Percentiles rank a stretch among this genome's conserved stretches.
Evolutionary conservation across 1,140 invertebrate species (phyloP).

Genomic region (Rhizoglyphus robini): DNA sequence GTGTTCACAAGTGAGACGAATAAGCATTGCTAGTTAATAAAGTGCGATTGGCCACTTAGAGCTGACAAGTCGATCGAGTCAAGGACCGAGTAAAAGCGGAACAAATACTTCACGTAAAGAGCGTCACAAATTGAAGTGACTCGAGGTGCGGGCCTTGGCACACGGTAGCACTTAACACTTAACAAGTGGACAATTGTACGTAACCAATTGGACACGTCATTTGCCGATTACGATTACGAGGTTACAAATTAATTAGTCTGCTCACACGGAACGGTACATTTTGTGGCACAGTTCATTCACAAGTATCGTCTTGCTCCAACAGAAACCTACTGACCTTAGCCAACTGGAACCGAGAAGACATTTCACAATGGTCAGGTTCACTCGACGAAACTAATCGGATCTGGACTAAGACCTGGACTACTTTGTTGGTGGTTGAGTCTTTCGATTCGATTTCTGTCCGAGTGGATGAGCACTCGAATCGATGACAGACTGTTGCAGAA

Average conservation of each 20-base stretch:
- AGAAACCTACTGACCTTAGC: too few relatives aligned
- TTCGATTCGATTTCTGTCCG: too few relatives aligned
- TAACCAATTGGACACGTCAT: slow-evolving; percentile 8
- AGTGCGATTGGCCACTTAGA: slow-evolving; percentile 10
- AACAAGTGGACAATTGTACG: neutral
- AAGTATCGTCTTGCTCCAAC: too few relatives aligned
- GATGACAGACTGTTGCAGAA: too few relatives aligned
- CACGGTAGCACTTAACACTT: slow-evolving; percentile 3
- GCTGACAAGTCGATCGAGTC: too few relatives aligned
- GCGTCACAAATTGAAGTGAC: neutral
- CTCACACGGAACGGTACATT: neutral
- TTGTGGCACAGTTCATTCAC: slow-evolving; percentile 1
- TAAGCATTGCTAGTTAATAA: neutral
- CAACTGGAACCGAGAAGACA: too few relatives aligned
- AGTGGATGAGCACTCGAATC: too few relatives aligned
- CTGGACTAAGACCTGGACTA: too few relatives aligned
- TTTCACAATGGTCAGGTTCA: too few relatives aligned
- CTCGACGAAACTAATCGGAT: too few relatives aligned
- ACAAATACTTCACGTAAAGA: slow-evolving; percentile 1
- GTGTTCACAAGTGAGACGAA: neutral
- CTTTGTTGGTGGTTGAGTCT: too few relatives aligned
- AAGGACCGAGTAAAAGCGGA: too few relatives aligned
- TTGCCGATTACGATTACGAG: neutral
- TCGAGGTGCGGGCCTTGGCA: neutral
- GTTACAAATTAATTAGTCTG: slow-evolving; percentile 4